phyloP scores from a whole-genome alignment of 2,888 invertebrate genomes.

The Ptilodon capucinus region DNA sequence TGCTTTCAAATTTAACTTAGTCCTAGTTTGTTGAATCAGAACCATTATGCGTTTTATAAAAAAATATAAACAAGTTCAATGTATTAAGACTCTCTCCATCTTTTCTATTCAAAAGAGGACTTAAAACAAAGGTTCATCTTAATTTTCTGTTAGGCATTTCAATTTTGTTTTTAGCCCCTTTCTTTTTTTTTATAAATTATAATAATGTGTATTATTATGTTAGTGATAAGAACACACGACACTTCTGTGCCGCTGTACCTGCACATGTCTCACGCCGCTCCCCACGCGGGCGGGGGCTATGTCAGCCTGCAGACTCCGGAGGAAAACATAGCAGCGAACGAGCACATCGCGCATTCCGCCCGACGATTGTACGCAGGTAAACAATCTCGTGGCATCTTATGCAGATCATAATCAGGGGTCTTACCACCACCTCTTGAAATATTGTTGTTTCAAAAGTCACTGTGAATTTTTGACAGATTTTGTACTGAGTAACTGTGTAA shows the following conservation, averaged over 20 bases:
- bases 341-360: constrained; percentile 85
- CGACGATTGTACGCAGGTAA: constrained; percentile 88
- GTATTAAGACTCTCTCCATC: too few relatives aligned
- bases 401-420: not conserved
- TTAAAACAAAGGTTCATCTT: too few relatives aligned
- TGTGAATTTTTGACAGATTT: too few relatives aligned
- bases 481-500: too few relatives aligned
- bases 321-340: constrained; percentile 84
- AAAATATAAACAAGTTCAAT: too few relatives aligned
- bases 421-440: too few relatives aligned
- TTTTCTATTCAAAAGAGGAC: too few relatives aligned
- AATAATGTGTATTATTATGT: constrained; percentile 14
- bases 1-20: too few relatives aligned
- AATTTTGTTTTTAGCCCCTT: too few relatives aligned
- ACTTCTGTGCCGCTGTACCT: constrained; percentile 86
- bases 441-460: not conserved
- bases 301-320: constrained; percentile 87
- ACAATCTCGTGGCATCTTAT: not conserved
- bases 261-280: constrained; percentile 88
- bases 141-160: too few relatives aligned
- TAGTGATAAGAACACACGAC: constrained; percentile 82
- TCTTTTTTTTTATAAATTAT: not conserved
- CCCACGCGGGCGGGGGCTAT: constrained; percentile 88
- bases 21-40: too few relatives aligned
- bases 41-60: too few relatives aligned